Base-by-base conservation (phyloP, 2,797 vertebrate species). In the Schizothorax lantsangensis region DNA sequence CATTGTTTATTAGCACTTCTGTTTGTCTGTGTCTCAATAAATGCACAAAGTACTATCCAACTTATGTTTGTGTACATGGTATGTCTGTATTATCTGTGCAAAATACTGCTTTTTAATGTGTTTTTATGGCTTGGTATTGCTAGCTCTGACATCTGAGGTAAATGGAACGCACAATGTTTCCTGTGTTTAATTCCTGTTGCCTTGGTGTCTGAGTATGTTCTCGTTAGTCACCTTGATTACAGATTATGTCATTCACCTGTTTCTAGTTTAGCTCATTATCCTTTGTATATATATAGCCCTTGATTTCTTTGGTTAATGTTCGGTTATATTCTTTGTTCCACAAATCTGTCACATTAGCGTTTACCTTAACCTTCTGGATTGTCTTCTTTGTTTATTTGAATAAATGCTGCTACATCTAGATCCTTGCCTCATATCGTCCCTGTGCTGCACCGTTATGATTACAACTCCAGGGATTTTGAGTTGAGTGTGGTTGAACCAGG, bases 301-400 rank as follows among this genome's bases (percentile, higher is more conserved):
- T 66, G 62, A 66, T 66, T 66, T 33, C 62, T 66, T 33, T 15
- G 62, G 26, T 66, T 66, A 66, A 66, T 66, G 62, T 33, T 66
- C 30, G 0, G 14, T 66, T 66, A 17, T 66, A 33, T 33, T 33
- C 62, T 66, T 66, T 33, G 62, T 33, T 66, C 30, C 30, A 66
- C 64, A 66, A 66, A 66, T 36, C 3, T 4, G 30, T 66, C 30
- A 66, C 64, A 17, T 8, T 33, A 17, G 14, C 2, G 6, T 66
- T 66, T 33, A 66, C 30, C 30, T 36, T 66, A 66, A 66, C 64
- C 64, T 66, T 66, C 15, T 66, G 64, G 64, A 17, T 66, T 17
- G 30, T 66, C 64, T 33, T 33, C 17, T 30, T 64, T 30, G 12
- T 64, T 64, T 64, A 64, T 64, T 66, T 33, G 30, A 66, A 33